phyloP scores from a whole-genome alignment of 2,888 invertebrate species.

The Megastigmus dorsalis region DNA sequence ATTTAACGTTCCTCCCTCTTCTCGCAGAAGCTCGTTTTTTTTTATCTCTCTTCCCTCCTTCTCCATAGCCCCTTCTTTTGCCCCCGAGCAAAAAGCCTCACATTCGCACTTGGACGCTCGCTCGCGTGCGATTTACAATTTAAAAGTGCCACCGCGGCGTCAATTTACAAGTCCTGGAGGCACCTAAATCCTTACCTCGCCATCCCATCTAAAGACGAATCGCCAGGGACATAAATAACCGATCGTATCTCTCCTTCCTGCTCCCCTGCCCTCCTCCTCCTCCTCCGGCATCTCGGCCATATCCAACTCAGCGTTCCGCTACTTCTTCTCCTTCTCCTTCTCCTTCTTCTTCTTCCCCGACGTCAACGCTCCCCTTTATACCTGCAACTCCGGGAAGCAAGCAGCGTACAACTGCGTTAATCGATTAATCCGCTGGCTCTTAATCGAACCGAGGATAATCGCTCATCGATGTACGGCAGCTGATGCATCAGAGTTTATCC shows the following conservation, averaged over 20 bases:
- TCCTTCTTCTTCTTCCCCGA: no score
- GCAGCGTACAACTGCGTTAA: no score
- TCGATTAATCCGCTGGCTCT: no score
- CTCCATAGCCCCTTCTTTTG: no score
- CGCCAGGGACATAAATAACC: slow-evolving; percentile 47
- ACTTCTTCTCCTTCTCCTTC: not conserved
- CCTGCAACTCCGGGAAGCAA: no score
- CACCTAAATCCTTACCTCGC: slow-evolving; percentile 27
- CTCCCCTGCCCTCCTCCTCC: not conserved
- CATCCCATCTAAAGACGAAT: slow-evolving; percentile 36
- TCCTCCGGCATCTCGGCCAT: not conserved
- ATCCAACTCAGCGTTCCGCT: no score
- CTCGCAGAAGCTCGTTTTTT: no score
- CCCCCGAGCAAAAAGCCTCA: not conserved
- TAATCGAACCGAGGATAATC: no score
- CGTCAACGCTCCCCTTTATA: no score
- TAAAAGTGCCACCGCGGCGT: slow-evolving; percentile 39
- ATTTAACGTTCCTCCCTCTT: not conserved
- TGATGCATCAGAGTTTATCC: no score
- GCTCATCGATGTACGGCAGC: no score
- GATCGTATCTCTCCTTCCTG: slow-evolving; percentile 19
- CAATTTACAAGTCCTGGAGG: slow-evolving; percentile 47
- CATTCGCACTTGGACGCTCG: not conserved
- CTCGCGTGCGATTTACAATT: slow-evolving; percentile 40
- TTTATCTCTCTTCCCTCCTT: not conserved